Evolutionary conservation across 2,888 invertebrate genomes (phyloP), one percentile per base, ranked within the genome.

Genomic region (Tenthredo scrophulariae): DNA sequence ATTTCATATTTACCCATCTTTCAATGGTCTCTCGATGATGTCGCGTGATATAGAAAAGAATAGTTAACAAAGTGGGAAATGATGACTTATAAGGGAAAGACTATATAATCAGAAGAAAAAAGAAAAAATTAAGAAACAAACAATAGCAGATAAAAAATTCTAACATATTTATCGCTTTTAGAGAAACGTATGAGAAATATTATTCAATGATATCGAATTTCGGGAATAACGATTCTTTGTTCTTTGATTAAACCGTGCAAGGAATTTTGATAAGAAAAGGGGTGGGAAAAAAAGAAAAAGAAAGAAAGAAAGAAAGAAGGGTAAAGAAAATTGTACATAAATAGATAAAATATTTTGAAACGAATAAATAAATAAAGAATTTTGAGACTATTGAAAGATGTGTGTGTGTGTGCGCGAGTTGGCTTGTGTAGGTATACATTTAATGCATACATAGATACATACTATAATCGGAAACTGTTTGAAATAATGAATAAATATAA

Each of bases 361-460:
- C 70, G 9, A 70, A 37, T 70, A n/a, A 37, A 37, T n/a, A 22
- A 70, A 70, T 9, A 33, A 37, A 70, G 3, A n/a, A 70, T 13
- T 29, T 67, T 67, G 70, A 70, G 70, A 37, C 33, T 70, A n/a
- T 37, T 70, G 33, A 70, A 70, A 70, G 37, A 37, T 70, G 70
- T 29, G 29, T 10, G 65, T 10, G 50, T 50, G 46, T 18, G 46
- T 37, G 37, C 18, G 50, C 18, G 50, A 7, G 54, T n/a, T 54
- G n/a, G 54, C 54, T 54, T 54, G 7, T 54, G n/a, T 54, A 54
- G n/a, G 5, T 50, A 50, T 46, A n/a, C 54, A n/a, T n/a, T n/a
- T n/a, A n/a, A n/a, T n/a, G n/a, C n/a, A 54, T 54, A 50, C n/a
- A 50, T 50, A 50, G 0, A 15, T 50, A 4, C 4, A 50, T 50